Evolutionary conservation across 2,888 invertebrate species (phyloP).

Genomic region (Brachyopa scutellaris): DNA sequence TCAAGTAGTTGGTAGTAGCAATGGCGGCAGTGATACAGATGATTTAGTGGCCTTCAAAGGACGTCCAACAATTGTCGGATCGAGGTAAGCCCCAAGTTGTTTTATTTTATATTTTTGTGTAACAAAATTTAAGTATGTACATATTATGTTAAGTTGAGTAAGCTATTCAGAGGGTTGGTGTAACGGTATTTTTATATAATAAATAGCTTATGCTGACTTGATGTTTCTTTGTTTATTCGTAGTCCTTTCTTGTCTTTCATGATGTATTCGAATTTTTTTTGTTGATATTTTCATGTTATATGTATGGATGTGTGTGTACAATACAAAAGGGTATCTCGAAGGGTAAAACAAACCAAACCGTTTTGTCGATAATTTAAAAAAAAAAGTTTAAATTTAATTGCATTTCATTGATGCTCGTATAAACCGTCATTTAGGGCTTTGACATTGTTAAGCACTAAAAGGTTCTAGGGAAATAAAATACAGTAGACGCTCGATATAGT

Average conservation of each 20-base stretch:
- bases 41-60: conserved; percentile 79
- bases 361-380: conserved; percentile 33
- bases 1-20: conserved; percentile 80
- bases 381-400: not conserved
- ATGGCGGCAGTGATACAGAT: conserved; percentile 76
- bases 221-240: conserved; percentile 35
- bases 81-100: conserved; percentile 80
- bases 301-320: not conserved
- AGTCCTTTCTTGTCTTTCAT: conserved; percentile 35
- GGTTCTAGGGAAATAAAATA: too few relatives aligned
- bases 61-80: conserved; percentile 79
- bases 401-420: not conserved
- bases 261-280: conserved; percentile 5
- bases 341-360: conserved; percentile 6
- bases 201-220: conserved; percentile 11
- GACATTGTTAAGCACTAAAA: not conserved
- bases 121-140: not conserved
- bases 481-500: too few relatives aligned
- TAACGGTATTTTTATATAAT: conserved; percentile 32
- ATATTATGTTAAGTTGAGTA: conserved; percentile 10
- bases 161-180: conserved; percentile 63
- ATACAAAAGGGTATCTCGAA: not conserved
- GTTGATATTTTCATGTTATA: not conserved
- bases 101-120: not conserved
- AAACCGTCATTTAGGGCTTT: not conserved